Evolutionary conservation across 2,797 vertebrate species (phyloP), one percentile per base, ranked within the genome.

Genomic region (Argyrosomus regius): DNA sequence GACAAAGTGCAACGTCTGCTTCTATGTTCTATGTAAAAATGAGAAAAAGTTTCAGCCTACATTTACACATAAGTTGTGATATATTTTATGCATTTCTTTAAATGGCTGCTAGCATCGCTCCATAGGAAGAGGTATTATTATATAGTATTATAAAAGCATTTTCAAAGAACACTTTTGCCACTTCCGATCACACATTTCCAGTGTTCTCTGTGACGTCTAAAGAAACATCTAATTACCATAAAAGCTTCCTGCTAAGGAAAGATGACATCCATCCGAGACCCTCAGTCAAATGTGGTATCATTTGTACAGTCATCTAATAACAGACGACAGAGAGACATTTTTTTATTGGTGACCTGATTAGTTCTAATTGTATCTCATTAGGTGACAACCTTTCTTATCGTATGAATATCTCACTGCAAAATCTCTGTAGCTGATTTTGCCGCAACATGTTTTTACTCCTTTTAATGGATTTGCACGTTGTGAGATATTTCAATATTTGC

Each of bases 291-390:
- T 64, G 41, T 62, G 18, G 31, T 59, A 81, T 69, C 43, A 75
- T 18, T 20, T 4, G 0, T 70, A 58, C 53, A 59, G 54, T 62
- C 74, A 72, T 57, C 39, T 68, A 28, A 77, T 61, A 77, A 57
- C 43, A 66, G 22, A 22, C 22, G 22, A 22, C 22, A 22, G 22
- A 22, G 22, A 22, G 22, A 22, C 22, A 22, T 35, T 74, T 63
- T 62, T 75, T 67, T 48, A 71, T 69, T 59, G 62, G 52, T 82
- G 83, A 81, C 73, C 82, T 89, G 74, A 88, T 87, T 86, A 86
- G 68, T 65, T 79, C 61, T 86, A 65, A 63, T 31, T n/a, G 35
- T 58, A 78, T 66, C 56, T 79, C 50, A 77, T 85, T 79, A 78
- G 45, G 45, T 69, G 67, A 69, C 52, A 60, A 43, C 12, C 35